Evolutionary conservation across 2,888 invertebrate genomes (phyloP), one percentile per base, ranked within the genome.

Genomic region (Biston stratarius): DNA sequence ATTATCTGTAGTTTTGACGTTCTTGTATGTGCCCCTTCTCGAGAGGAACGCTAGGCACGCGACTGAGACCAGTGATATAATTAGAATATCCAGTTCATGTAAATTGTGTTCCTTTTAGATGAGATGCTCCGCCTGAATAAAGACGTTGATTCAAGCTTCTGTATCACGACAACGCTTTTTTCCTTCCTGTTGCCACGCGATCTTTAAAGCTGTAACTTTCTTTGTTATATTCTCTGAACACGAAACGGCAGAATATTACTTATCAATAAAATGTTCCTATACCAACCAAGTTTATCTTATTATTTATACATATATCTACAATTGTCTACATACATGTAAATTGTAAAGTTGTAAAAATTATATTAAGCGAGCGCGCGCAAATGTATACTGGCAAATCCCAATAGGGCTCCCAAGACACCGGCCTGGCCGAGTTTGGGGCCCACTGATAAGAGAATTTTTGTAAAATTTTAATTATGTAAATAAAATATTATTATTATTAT

Each of bases 51-150:
- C 81, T 81, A 86, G 85, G 88, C 84, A 88, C 77, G 90, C 88
- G 85, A 83, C 86, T 78, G 77, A 83, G 77, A 79, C 77, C 79
- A 78, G 72, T 77, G 83, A 76, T 91, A 92, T 88, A 88, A 91
- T 92, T 92, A 92, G 90, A 87, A 79, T 75, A 80, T 77, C 81
- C 81, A 79, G 81, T 82, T 83, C 84, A 75, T 78, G 81, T 83
- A 80, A 82, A 84, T 80, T 77, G 80, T 83, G 80, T 77, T 79
- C 82, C 78, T 83, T 83, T 81, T 80, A 74, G 76, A 78, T 74
- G 76, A 74, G 64, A 70, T 61, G 72, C 59, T 64, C 68, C 56
- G 74, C 52, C 70, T 73, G 62, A 72, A 73, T 73, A 73, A 70
- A 72, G 70, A 68, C 63, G 69, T 73, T 75, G 72, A 70, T 72